phyloP scores from a whole-genome alignment of 2,888 invertebrate genomes.

The Diarsia mendica region DNA sequence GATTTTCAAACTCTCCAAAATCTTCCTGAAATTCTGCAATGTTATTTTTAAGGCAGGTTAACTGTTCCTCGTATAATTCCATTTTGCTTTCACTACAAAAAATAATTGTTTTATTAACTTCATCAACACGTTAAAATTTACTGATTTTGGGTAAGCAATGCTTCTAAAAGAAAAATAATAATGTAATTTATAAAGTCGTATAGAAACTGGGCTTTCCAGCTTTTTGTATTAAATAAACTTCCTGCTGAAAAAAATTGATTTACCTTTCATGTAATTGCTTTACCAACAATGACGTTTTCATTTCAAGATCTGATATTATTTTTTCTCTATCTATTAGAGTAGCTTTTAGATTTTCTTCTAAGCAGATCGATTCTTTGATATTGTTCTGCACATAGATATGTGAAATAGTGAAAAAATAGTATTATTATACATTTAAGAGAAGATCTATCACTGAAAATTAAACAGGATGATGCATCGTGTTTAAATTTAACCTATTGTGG shows the following conservation, averaged over 20 bases:
- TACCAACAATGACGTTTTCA: constrained; percentile 73
- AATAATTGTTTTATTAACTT: constrained; percentile 1
- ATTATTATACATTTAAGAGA: not conserved
- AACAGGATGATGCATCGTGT: too few relatives aligned
- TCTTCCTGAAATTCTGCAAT: constrained; percentile 79
- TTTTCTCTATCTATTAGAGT: constrained; percentile 76
- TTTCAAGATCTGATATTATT: constrained; percentile 77
- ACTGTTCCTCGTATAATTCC: constrained; percentile 79
- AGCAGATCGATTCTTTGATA: constrained; percentile 70
- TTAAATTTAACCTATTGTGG: too few relatives aligned
- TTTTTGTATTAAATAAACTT: not conserved
- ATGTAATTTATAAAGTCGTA: not conserved
- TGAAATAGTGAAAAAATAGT: not conserved
- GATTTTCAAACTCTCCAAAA: constrained; percentile 80
- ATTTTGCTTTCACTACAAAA: constrained; percentile 80
- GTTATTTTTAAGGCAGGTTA: constrained; percentile 77
- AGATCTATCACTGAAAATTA: too few relatives aligned
- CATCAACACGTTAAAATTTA: not conserved
- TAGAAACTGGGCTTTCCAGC: not conserved
- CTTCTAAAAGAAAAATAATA: too few relatives aligned
- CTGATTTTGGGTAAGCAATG: not conserved
- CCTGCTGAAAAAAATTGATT: not conserved
- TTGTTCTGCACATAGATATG: constrained; percentile 68
- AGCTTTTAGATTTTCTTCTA: constrained; percentile 71
- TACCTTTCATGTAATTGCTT: constrained; percentile 79